A percentile compares a stretch with the other conserved stretches of the same genome.
These are phyloP conservation scores for Uloborus plumipes DNA, from an alignment of 2,888 invertebrate genomes.

Conservation along the genomic window DNA sequence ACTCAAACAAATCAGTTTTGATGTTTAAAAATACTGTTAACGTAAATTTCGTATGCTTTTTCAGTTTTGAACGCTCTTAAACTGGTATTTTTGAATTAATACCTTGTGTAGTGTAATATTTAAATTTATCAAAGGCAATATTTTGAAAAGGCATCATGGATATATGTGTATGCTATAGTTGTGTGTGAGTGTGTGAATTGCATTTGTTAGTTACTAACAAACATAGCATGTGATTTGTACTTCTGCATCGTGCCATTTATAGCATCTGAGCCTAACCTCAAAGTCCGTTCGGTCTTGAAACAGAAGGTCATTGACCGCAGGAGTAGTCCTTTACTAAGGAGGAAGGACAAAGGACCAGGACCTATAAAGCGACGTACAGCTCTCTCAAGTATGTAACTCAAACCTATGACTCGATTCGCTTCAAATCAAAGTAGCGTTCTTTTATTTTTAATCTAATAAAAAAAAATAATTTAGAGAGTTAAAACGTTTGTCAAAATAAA, in stretches of 20 bases:
- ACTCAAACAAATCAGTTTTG: too few species aligned
- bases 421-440: too few species aligned
- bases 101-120: background rate
- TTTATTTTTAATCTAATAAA: too few species aligned
- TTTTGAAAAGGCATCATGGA: conserved; percentile 17
- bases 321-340: conserved; percentile 88
- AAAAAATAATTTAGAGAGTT: too few species aligned
- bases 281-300: conserved; percentile 75
- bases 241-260: conserved; percentile 27
- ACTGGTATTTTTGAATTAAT: background rate
- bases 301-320: conserved; percentile 92
- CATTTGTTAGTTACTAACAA: conserved; percentile 27
- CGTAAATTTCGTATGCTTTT: too few species aligned
- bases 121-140: background rate
- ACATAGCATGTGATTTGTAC: conserved; percentile 38
- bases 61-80: background rate
- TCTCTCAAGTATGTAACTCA: conserved; percentile 65
- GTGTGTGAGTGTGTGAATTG: conserved; percentile 38
- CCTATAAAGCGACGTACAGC: conserved; percentile 81
- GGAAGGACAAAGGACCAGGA: conserved; percentile 81
- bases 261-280: conserved; percentile 76
- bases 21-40: too few species aligned
- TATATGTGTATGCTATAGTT: conserved; percentile 26
- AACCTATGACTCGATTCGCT: background rate
- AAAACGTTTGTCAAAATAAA: too few species aligned